Base-by-base conservation (phyloP, 2,113 vertebrate species). In the Microtus pennsylvanicus region DNA sequence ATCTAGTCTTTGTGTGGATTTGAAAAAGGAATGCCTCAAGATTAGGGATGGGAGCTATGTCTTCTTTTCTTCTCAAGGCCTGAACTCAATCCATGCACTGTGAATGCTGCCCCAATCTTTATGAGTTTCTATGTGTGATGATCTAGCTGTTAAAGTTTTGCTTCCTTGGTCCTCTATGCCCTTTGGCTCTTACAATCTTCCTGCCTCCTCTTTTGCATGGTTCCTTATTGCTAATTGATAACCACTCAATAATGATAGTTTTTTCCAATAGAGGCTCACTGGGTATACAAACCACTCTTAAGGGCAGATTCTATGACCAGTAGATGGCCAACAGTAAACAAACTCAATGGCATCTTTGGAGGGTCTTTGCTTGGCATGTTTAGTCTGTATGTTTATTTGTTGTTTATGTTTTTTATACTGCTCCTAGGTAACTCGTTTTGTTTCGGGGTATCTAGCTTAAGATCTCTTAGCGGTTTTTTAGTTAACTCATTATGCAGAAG, bases 1-100 rank as follows among this genome's bases (percentile, higher is more conserved):
- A 67, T 70, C 80, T 95, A 90, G 10, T 12, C 10, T 88, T n/a
- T 93, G 26, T 92, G 58, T 58, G 16, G 10, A 26, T 96, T 80
- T 89, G 50, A 89, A 17, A 89, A 89, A 63, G 16, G 28, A 63
- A 30, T 42, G 24, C 7, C 13, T 63, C 55, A 63, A 1, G 0
- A 7, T 83, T 38, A 82, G 3, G 22, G 13, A 13, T 61, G 22
- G 4, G 12, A n/a, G 12, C 7, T 61, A 24, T 38, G 55, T 61
- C 35, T 14, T 61, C 28, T 58, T 58, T n/a, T 74, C n/a, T 38
- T 75, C 50, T 81, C 33, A 81, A 52, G 13, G 3, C 11, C 13
- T 11, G 22, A 82, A 26, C 6, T 12, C 80, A 28, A 3, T 38
- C 35, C 12, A 82, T 7, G 3, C 24, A 58, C 13, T 42, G n/a